These are phyloP conservation scores for Lucilia cuprina DNA, from an alignment of 1,140 invertebrate species.

Conservation along the genomic window DNA sequence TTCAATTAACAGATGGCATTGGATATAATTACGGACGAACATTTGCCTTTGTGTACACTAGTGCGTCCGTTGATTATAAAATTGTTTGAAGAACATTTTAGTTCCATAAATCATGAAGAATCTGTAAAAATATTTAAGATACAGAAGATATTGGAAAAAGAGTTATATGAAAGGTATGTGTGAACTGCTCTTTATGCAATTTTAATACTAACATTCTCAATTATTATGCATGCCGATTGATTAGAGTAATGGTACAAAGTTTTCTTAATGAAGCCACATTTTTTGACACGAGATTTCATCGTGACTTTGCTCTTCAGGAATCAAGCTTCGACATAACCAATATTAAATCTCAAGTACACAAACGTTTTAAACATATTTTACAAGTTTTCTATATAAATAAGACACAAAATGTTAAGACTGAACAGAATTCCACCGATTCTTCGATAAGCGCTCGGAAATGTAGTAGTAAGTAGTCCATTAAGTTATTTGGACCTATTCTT, in stretches of 20 bases:
- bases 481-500: too few species aligned
- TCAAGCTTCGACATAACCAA: background rate
- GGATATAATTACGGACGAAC: constrained; percentile 28
- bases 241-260: background rate
- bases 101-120: background rate
- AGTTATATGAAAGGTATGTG: constrained; percentile 23
- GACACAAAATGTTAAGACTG: background rate
- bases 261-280: constrained; percentile 34
- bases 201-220: background rate
- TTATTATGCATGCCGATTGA: background rate
- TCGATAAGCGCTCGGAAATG: background rate
- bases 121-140: background rate
- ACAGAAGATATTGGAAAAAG: constrained; percentile 17
- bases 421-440: background rate
- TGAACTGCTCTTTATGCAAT: background rate
- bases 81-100: constrained; percentile 36
- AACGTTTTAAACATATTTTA: background rate
- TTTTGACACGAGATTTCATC: constrained; percentile 36
- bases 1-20: constrained; percentile 30
- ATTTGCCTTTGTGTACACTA: constrained; percentile 25
- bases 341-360: background rate
- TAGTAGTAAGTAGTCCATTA: background rate
- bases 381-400: background rate
- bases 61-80: constrained; percentile 31
- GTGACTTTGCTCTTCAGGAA: constrained; percentile 22